phyloP scores from a whole-genome alignment of 2,113 vertebrate genomes.

The Casuarius casuarius region DNA sequence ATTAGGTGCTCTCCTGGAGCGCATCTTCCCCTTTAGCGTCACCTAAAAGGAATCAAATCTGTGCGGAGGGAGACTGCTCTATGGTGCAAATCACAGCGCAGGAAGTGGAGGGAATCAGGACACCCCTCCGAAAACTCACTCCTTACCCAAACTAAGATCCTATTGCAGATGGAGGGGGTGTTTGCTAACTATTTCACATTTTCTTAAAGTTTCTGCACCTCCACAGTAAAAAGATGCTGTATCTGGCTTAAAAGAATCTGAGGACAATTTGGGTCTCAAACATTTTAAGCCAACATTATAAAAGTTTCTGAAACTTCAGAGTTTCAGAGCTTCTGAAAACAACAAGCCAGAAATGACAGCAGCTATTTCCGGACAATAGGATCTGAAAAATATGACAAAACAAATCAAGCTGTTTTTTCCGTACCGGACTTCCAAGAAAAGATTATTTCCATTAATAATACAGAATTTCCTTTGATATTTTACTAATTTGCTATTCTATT shows the following conservation, averaged over 20 bases:
- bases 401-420: background rate
- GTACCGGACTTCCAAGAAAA: background rate
- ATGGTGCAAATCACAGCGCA: background rate
- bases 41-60: background rate
- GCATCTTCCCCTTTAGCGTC: background rate
- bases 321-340: background rate
- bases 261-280: background rate
- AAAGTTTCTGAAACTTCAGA: background rate
- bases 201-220: background rate
- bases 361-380: background rate
- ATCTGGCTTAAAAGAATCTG: background rate
- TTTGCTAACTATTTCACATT: background rate
- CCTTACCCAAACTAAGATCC: background rate
- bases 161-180: background rate
- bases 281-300: background rate
- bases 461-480: background rate
- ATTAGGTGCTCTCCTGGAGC: too few species aligned
- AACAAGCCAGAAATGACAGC: background rate
- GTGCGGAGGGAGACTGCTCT: background rate
- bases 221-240: too few species aligned
- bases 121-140: background rate
- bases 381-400: background rate
- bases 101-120: background rate
- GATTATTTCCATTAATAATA: background rate
- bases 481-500: background rate